These are phyloP conservation scores for Tetragonula clypearis DNA, from an alignment of 1,140 invertebrate genomes.

Conservation along the genomic window DNA sequence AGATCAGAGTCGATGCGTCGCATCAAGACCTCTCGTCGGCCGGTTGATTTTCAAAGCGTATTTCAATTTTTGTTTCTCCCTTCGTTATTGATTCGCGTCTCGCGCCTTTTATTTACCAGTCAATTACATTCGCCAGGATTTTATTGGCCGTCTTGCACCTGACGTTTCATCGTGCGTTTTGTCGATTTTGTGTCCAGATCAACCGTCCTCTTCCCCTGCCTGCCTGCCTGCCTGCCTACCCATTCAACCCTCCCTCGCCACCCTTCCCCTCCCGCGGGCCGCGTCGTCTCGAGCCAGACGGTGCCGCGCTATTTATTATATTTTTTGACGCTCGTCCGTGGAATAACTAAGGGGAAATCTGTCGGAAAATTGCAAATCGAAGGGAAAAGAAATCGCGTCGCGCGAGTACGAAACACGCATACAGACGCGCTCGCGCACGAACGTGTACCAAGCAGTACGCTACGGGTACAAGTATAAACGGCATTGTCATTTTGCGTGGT, in stretches of 20 bases:
- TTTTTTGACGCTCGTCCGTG: constrained; percentile 19
- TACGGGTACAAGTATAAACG: background rate
- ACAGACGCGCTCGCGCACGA: too few relatives aligned
- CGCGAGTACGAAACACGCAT: background rate
- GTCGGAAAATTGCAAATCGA: constrained; percentile 26
- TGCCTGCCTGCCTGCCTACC: too few relatives aligned
- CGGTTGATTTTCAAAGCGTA: constrained; percentile 63
- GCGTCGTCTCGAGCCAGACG: background rate
- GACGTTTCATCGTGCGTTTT: constrained; percentile 53
- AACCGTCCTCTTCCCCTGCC: too few relatives aligned
- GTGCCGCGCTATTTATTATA: constrained; percentile 22
- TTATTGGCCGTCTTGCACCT: constrained; percentile 54
- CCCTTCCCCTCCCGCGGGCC: background rate
- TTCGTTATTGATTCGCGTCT: constrained; percentile 57
- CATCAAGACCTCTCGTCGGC: constrained; percentile 60
- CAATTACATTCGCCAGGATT: constrained; percentile 50
- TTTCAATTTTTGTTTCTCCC: constrained; percentile 63
- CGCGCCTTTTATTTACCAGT: constrained; percentile 60
- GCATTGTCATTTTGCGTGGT: constrained; percentile 23
- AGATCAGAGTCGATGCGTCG: constrained; percentile 57
- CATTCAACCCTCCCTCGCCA: too few relatives aligned
- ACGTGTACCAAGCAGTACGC: too few relatives aligned
- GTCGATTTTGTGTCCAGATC: constrained; percentile 49
- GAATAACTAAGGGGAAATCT: constrained; percentile 20
- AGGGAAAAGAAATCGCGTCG: background rate